Evolutionary conservation across 1,140 invertebrate species (phyloP).

Genomic region (Saccostrea glomerata): DNA sequence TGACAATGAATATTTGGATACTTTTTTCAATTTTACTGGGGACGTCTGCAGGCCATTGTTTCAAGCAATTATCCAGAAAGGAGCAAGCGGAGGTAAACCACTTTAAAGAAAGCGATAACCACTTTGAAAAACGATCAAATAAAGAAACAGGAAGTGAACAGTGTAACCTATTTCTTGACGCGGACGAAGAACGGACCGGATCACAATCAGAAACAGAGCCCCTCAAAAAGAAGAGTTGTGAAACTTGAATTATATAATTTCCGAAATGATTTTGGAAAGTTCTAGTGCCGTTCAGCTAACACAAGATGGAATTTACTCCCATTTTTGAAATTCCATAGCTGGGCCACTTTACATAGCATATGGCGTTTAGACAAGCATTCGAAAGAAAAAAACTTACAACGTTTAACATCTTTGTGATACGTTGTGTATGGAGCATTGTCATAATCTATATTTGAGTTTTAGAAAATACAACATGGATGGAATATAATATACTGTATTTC

Average conservation of each 20-base stretch:
- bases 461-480: no score
- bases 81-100: neutral
- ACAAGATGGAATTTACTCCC: neutral
- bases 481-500: no score
- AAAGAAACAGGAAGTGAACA: neutral
- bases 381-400: no score
- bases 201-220: neutral
- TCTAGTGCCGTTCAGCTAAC: no score
- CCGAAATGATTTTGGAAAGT: no score
- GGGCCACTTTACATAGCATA: neutral
- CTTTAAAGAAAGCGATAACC: neutral
- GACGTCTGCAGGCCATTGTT: slow-evolving; percentile 44
- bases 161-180: neutral
- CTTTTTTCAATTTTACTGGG: slow-evolving; percentile 50
- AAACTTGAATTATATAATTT: no score
- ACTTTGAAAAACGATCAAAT: neutral
- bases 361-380: no score
- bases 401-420: no score
- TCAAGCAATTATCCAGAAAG: neutral
- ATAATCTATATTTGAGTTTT: no score
- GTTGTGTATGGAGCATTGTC: no score
- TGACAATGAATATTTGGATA: slow-evolving; percentile 63
- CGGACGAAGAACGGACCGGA: neutral
- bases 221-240: no score
- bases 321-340: no score